Evolutionary conservation across 2,888 invertebrate species (phyloP), one percentile per base, ranked within the genome.

Genomic region (Gnatocerus cornutus): DNA sequence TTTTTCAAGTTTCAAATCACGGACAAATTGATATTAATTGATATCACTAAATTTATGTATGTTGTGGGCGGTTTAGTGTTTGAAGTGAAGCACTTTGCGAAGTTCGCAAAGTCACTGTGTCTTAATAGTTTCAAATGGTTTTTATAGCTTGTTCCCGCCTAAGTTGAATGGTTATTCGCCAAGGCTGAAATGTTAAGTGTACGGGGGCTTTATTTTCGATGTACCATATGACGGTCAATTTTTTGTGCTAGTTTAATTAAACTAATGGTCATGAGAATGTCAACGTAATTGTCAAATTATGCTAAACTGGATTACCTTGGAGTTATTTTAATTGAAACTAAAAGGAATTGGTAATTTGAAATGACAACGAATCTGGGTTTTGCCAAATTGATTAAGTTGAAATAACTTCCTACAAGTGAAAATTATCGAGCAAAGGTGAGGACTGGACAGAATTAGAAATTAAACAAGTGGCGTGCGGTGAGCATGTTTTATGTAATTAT

Each of bases 121-220:
- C 68, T 68, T 68, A 63, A 68, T 63, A 68, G 68, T 63, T 64
- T 64, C 53, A 64, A 27, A 64, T 55, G 30, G 64, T 64, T 68
- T 68, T 68, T 68, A 68, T 58, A 50, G 68, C 63, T 61, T 56
- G 63, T 62, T 63, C 63, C 61, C 62, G 62, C 62, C 68, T 68
- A 37, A 43, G 41, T 48, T 37, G 45, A 65, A 65, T 46, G 65
- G 65, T 65, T 65, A 65, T 65, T 65, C 53, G 62, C 55, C 62
- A 56, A 68, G 39, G 62, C 62, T 62, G 48, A 68, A 68, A 68
- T 68, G 68, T 62, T 62, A 68, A 68, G 68, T 68, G 68, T 68
- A 37, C 30, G 46, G 16, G 39, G n/a, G 48, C 6, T 13, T 50
- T n/a, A 62, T 62, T 62, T 62, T 62, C 50, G 48, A 16, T 48